These are phyloP conservation scores for Hystrix cristata DNA, from an alignment of 2,113 vertebrate species.

Conservation along the genomic window DNA sequence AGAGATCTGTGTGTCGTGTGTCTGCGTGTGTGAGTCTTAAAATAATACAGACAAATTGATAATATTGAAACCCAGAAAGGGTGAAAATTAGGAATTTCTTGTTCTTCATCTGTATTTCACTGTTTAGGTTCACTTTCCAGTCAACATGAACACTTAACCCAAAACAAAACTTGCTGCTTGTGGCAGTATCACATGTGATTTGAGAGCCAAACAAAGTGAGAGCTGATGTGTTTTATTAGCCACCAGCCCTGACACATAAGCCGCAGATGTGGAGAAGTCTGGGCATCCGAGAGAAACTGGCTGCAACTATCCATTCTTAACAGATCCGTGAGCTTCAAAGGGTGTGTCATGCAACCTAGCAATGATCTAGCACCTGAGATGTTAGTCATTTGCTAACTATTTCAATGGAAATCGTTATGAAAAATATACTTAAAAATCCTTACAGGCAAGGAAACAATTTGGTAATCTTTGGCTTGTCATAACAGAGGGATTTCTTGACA, in stretches of 20 bases:
- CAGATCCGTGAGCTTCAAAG: conserved; percentile 45
- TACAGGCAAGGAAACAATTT: conserved; percentile 12
- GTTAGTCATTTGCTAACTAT: conserved; percentile 54
- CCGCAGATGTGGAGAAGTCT: conserved; percentile 13
- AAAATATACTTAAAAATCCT: conserved; percentile 40
- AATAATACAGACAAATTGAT: not conserved
- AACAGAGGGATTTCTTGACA: conserved; percentile 19
- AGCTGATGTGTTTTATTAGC: conserved; percentile 39
- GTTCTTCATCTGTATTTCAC: conserved; percentile 42
- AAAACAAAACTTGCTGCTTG: conserved; percentile 47
- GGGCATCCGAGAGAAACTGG: not conserved
- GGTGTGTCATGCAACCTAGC: not conserved
- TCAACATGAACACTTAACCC: conserved; percentile 25
- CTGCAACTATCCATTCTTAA: conserved; percentile 40
- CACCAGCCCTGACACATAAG: not conserved
- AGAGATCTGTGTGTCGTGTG: not conserved
- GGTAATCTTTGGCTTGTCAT: conserved; percentile 33
- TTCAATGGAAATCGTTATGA: conserved; percentile 55
- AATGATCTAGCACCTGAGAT: not conserved
- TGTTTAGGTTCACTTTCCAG: conserved; percentile 26
- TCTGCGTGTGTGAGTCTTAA: not conserved
- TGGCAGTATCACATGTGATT: conserved; percentile 47
- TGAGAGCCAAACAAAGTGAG: conserved; percentile 62
- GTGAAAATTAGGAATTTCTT: conserved; percentile 50
- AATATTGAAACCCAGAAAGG: not conserved